A percentile compares a stretch with the other conserved stretches of the same genome.
phyloP scores from a whole-genome alignment of 2,113 vertebrate genomes.

The Semicossyphus pulcher region DNA sequence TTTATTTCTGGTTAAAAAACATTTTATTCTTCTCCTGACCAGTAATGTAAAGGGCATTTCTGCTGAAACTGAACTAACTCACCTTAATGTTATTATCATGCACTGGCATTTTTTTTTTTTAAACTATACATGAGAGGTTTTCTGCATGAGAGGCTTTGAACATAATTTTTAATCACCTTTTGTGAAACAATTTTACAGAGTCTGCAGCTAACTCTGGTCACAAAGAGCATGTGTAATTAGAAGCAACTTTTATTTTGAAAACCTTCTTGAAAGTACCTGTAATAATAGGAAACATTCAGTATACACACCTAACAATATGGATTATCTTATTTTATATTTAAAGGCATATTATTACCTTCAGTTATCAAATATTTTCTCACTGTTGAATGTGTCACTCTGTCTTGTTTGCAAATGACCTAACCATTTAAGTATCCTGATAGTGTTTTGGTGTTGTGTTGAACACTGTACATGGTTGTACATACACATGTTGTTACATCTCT shows the following conservation, averaged over 20 bases:
- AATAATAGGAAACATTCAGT: too few species aligned
- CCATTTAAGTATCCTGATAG: too few species aligned
- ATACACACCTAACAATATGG: neutral
- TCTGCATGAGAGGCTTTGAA: slow-evolving; percentile 13
- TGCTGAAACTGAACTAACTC: slow-evolving; percentile 12
- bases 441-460: slow-evolving; percentile 9
- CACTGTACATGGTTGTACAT: slow-evolving; percentile 61
- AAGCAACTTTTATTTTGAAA: slow-evolving; percentile 5
- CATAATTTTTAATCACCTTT: too few species aligned
- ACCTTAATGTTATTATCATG: slow-evolving; percentile 1
- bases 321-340: slow-evolving; percentile 8
- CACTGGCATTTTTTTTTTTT: slow-evolving; percentile 49
- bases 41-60: neutral
- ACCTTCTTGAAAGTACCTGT: slow-evolving; percentile 39
- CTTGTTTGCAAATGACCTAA: neutral
- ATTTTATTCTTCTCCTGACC: neutral
- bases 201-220: too few species aligned
- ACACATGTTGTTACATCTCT: slow-evolving; percentile 33
- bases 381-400: too few species aligned
- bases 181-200: too few species aligned
- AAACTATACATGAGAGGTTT: neutral
- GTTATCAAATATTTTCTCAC: neutral
- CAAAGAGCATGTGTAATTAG: too few species aligned
- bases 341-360: slow-evolving; percentile 5
- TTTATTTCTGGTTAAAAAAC: neutral